These are phyloP conservation scores for Dermolepida albohirtum DNA, from an alignment of 2,888 invertebrate species.

Conservation along the genomic window DNA sequence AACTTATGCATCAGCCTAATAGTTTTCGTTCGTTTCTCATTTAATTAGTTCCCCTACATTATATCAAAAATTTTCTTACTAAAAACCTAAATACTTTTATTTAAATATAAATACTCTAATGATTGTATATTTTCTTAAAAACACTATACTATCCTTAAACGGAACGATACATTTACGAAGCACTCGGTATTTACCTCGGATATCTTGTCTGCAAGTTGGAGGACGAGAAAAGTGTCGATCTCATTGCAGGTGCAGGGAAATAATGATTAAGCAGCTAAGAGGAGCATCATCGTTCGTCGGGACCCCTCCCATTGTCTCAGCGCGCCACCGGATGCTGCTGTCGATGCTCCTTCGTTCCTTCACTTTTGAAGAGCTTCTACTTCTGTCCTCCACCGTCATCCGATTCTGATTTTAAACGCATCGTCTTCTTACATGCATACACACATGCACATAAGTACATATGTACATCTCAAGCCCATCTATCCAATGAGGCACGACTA, in stretches of 20 bases:
- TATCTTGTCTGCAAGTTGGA: constrained; percentile 21
- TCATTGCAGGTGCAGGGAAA: constrained; percentile 47
- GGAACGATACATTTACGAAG: constrained; percentile 12
- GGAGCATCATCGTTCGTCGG: constrained; percentile 10
- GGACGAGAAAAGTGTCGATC: constrained; percentile 42
- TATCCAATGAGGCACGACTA: constrained; percentile 54
- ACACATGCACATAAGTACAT: too few relatives aligned
- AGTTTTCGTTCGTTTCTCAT: too few relatives aligned
- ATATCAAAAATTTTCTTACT: too few relatives aligned
- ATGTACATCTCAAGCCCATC: constrained; percentile 7
- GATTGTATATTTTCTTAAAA: too few relatives aligned
- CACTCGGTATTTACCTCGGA: constrained; percentile 6
- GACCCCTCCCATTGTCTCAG: constrained; percentile 42
- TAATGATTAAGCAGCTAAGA: constrained; percentile 31
- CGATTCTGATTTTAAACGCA: constrained; percentile 22
- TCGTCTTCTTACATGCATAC: constrained; percentile 17
- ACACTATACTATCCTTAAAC: background rate
- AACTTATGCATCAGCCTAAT: too few relatives aligned
- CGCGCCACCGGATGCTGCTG: constrained; percentile 54
- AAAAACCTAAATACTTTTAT: too few relatives aligned
- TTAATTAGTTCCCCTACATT: too few relatives aligned
- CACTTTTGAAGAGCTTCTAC: constrained; percentile 27
- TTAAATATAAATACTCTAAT: too few relatives aligned
- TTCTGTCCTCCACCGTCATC: constrained; percentile 17
- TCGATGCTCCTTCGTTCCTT: constrained; percentile 23